phyloP scores from a whole-genome alignment of 1,140 invertebrate genomes.

The Anastrepha ludens region DNA sequence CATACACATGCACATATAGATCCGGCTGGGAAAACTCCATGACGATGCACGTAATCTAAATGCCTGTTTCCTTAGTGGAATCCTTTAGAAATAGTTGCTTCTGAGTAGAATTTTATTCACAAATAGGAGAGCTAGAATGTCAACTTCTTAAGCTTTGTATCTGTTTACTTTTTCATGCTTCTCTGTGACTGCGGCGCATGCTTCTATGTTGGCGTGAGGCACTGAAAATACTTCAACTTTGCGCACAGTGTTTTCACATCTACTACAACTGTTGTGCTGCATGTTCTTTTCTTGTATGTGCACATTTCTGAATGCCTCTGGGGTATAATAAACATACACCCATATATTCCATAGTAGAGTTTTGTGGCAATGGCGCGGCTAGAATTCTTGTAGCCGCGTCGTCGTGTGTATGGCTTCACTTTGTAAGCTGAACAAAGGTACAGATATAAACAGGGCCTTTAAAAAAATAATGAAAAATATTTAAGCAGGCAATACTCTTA shows the following conservation, averaged over 20 bases:
- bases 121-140: not conserved
- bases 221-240: not conserved
- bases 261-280: not conserved
- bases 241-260: not conserved
- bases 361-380: not conserved
- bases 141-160: not conserved
- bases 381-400: too few species aligned
- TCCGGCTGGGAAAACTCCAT: not conserved
- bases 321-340: not conserved
- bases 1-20: not conserved
- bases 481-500: too few species aligned
- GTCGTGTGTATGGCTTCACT: too few species aligned
- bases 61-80: not conserved
- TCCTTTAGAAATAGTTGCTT: not conserved
- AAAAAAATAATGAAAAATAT: too few species aligned
- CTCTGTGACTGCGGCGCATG: not conserved
- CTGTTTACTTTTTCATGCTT: not conserved
- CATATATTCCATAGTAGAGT: not conserved
- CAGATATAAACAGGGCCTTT: too few species aligned
- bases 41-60: not conserved
- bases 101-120: not conserved
- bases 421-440: too few species aligned
- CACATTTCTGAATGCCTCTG: not conserved
- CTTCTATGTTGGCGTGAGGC: not conserved
- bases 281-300: not conserved